A percentile compares a stretch with the other conserved stretches of the same genome.
phyloP scores from a whole-genome alignment of 1,140 invertebrate species.

The Caenorhabditis remanei region DNA sequence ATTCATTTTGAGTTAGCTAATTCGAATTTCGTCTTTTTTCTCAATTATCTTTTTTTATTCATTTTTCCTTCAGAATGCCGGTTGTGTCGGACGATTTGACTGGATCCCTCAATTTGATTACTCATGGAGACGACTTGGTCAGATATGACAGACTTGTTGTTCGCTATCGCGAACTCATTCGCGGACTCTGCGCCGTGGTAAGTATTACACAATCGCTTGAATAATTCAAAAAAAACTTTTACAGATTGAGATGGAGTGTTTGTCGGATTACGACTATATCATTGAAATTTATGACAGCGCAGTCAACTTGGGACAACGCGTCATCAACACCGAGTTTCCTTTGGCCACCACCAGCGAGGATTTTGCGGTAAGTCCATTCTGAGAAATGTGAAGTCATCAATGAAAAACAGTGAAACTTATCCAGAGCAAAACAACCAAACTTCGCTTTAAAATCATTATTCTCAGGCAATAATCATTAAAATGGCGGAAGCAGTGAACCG shows the following conservation, averaged over 20 bases:
- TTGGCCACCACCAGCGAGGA: conserved; percentile 13
- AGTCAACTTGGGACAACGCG: background rate
- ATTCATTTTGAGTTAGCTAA: background rate
- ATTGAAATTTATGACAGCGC: conserved; percentile 18
- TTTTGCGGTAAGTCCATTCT: background rate
- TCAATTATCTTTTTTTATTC: background rate
- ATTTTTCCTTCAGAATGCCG: background rate
- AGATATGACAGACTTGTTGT: background rate
- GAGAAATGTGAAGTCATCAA: too few species aligned
- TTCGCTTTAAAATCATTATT: background rate
- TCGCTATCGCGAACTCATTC: background rate
- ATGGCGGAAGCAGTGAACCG: background rate
- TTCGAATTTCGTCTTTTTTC: background rate
- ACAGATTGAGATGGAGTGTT: conserved; percentile 21
- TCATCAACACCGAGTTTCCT: conserved; percentile 8
- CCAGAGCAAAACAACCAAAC: too few species aligned
- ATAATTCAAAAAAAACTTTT: background rate
- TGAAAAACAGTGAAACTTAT: too few species aligned
- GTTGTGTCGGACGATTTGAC: background rate
- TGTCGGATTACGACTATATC: conserved; percentile 23
- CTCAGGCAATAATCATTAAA: background rate
- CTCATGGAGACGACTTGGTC: background rate
- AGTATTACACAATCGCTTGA: background rate
- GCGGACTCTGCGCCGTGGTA: background rate
- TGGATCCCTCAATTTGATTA: background rate